Evolutionary conservation across 2,797 vertebrate species (phyloP).

Genomic region (Gallirallus australis): DNA sequence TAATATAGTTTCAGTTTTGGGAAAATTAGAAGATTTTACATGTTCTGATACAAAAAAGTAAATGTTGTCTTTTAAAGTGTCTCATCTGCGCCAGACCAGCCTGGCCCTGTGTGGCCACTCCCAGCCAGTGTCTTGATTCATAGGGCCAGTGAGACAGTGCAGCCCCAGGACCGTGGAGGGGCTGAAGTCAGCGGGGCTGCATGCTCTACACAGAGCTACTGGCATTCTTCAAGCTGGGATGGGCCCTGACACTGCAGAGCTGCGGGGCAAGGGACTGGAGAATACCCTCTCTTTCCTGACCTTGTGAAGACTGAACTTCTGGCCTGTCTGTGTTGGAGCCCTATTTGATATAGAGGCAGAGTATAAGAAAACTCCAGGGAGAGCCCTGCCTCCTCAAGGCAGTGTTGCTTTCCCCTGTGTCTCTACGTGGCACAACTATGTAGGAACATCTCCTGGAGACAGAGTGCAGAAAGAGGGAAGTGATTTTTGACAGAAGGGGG

Average conservation of each 20-base stretch:
- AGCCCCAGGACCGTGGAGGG: neutral
- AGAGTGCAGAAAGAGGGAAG: neutral
- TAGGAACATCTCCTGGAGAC: neutral
- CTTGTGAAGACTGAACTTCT: neutral
- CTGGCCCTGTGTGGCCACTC: neutral
- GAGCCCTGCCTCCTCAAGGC: neutral
- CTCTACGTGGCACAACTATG: neutral
- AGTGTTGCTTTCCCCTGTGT: neutral
- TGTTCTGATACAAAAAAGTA: neutral
- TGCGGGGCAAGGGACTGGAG: neutral
- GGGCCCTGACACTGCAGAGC: neutral
- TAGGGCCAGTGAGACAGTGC: neutral
- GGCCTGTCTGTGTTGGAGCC: accelerated
- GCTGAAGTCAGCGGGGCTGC: neutral
- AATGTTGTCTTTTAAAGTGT: neutral
- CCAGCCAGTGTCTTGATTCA: neutral
- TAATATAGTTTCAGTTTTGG: neutral
- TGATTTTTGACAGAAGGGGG: accelerated
- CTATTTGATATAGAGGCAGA: neutral
- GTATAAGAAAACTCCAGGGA: neutral
- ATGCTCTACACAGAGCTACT: neutral
- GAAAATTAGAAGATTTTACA: neutral
- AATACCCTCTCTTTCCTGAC: neutral
- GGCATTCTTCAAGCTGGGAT: accelerated
- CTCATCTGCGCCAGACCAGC: neutral